Conservation (phyloP, 2,797 vertebrate species). For the Sebastes steindachneri region DNA sequence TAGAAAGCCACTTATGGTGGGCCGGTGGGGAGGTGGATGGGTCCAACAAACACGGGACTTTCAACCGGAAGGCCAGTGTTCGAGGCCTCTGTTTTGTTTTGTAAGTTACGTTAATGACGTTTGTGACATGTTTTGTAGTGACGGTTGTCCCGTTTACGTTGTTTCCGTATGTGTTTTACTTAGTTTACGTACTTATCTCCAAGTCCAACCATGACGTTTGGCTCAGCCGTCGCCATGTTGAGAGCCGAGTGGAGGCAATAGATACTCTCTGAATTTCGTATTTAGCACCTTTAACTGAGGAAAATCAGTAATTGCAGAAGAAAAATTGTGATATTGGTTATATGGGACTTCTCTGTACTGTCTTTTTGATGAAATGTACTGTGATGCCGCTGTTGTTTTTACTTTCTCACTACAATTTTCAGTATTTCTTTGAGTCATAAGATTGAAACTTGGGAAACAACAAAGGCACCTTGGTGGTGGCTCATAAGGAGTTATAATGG, state of each 20-base stretch:
- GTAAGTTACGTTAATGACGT: too few species aligned
- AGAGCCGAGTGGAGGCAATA: neutral
- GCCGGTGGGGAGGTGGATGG: too few species aligned
- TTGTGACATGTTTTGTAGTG: too few species aligned
- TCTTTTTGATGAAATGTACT: neutral
- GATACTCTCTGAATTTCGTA: neutral
- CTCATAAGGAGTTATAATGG: neutral
- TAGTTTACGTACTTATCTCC: too few species aligned
- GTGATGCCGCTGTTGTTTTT: neutral
- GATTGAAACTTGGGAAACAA: neutral
- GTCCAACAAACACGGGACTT: too few species aligned
- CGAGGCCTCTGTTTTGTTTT: too few species aligned
- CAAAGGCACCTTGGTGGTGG: neutral
- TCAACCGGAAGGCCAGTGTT: too few species aligned
- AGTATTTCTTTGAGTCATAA: neutral
- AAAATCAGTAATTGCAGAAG: neutral
- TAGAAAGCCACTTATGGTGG: too few species aligned
- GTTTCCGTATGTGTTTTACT: too few species aligned
- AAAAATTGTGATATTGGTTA: neutral
- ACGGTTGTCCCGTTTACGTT: too few species aligned
- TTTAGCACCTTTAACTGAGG: neutral
- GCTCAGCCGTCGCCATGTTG: neutral
- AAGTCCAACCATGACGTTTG: neutral
- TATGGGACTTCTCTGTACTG: neutral
- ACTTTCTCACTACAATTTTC: neutral